Conservation (phyloP, 2,113 vertebrate species). For the Saguinus midas region DNA sequence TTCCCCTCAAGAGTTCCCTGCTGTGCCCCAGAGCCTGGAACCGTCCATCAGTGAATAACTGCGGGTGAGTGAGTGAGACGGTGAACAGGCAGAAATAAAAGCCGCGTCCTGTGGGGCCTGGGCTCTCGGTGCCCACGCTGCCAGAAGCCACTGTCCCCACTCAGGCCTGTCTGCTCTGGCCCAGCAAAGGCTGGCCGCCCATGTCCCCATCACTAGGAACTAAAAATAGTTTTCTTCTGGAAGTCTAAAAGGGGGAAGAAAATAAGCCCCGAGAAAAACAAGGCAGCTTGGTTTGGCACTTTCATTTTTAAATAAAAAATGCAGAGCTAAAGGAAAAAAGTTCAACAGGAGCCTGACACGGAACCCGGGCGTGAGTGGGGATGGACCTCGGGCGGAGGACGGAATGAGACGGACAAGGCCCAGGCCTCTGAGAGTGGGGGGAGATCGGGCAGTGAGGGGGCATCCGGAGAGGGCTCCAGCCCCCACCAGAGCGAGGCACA, state of each 20-base stretch:
- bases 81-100: not conserved
- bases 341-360: not conserved
- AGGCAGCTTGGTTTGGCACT: not conserved
- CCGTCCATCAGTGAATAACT: rapidly evolving
- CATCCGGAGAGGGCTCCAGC: rapidly evolving
- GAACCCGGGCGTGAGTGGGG: rapidly evolving
- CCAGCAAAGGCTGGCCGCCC: not conserved
- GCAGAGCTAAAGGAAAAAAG: not conserved
- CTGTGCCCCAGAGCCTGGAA: not conserved
- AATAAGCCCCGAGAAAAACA: not conserved
- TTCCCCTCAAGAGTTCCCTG: rapidly evolving
- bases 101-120: rapidly evolving
- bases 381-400: rapidly evolving
- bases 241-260: not conserved
- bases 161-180: not conserved
- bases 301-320: not conserved
- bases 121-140: not conserved
- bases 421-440: not conserved
- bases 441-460: not conserved
- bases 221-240: slow-evolving; percentile 74
- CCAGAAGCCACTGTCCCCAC: not conserved
- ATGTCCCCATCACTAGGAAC: not conserved
- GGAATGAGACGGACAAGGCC: not conserved
- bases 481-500: not conserved
- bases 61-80: rapidly evolving